Percentiles rank a stretch among this genome's conserved stretches.
phyloP scores from a whole-genome alignment of 35 echinoderm and acorn worm genomes.

The Eucidaris tribuloides region DNA sequence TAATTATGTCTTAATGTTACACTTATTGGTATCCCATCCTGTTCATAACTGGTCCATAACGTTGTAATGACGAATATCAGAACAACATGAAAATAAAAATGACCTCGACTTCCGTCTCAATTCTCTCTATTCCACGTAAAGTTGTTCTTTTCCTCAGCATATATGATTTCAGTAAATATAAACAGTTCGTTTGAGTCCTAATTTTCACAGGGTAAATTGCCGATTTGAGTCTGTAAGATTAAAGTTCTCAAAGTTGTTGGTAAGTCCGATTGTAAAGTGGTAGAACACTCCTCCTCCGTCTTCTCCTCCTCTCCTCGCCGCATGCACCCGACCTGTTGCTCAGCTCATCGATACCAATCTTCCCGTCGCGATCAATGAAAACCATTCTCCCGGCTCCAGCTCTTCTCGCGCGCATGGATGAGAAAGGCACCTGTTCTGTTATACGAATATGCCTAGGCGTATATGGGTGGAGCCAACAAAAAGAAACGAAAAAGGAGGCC shows the following conservation, averaged over 20 bases:
- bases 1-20: too few relatives aligned
- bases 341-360: neutral
- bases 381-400: slow-evolving; percentile 41
- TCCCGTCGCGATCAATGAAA: slow-evolving; percentile 32
- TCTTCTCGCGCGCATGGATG: slow-evolving; percentile 53
- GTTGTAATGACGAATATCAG: too few relatives aligned
- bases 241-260: slow-evolving; percentile 54
- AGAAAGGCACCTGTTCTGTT: slow-evolving; percentile 57
- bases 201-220: slow-evolving; percentile 16
- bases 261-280: slow-evolving; percentile 35
- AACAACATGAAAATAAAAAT: too few relatives aligned
- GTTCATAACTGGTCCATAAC: too few relatives aligned
- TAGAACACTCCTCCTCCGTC: slow-evolving; percentile 29
- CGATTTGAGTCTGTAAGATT: slow-evolving; percentile 29
- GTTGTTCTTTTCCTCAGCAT: too few relatives aligned
- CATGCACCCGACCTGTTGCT: neutral
- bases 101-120: too few relatives aligned
- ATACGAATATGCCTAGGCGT: neutral
- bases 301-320: neutral
- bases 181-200: too few relatives aligned
- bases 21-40: too few relatives aligned
- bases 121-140: too few relatives aligned
- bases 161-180: too few relatives aligned
- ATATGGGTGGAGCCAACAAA: neutral
- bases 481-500: neutral